These are phyloP conservation scores for Platycnemis pennipes DNA, from an alignment of 2,888 invertebrate species.

Conservation along the genomic window DNA sequence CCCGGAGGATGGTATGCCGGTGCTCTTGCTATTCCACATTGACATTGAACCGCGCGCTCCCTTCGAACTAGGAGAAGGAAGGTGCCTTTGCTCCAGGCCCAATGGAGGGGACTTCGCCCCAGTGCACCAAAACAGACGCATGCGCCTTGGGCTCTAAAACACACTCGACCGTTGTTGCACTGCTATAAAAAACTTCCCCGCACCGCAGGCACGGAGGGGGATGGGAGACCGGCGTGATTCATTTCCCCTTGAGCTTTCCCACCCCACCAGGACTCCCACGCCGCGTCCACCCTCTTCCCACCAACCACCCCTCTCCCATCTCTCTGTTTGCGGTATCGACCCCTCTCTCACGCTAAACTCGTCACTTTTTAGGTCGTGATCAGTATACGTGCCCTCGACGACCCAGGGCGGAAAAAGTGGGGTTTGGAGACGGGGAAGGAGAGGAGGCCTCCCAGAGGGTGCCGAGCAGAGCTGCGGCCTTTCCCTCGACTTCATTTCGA, in stretches of 20 bases:
- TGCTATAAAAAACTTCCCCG: neutral
- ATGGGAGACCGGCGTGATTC: neutral
- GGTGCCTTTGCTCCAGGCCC: neutral
- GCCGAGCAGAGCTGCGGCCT: no score
- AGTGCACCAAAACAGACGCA: neutral
- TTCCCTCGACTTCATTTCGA: no score
- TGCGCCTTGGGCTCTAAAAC: neutral
- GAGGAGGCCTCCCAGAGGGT: neutral
- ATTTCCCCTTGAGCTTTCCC: neutral
- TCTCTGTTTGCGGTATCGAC: neutral
- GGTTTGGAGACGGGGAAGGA: neutral
- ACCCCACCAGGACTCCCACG: neutral
- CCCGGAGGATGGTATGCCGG: no score
- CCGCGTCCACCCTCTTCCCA: neutral
- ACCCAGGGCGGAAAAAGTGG: neutral
- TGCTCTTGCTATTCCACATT: no score
- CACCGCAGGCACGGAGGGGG: neutral
- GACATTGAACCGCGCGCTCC: no score
- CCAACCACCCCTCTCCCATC: neutral
- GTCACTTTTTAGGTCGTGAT: conserved; percentile 21
- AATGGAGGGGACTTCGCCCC: neutral
- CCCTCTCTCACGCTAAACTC: neutral
- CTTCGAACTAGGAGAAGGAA: neutral
- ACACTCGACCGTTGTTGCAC: neutral
- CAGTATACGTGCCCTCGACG: neutral